phyloP scores from a whole-genome alignment of 2,113 vertebrate species.

The Aythya baeri region DNA sequence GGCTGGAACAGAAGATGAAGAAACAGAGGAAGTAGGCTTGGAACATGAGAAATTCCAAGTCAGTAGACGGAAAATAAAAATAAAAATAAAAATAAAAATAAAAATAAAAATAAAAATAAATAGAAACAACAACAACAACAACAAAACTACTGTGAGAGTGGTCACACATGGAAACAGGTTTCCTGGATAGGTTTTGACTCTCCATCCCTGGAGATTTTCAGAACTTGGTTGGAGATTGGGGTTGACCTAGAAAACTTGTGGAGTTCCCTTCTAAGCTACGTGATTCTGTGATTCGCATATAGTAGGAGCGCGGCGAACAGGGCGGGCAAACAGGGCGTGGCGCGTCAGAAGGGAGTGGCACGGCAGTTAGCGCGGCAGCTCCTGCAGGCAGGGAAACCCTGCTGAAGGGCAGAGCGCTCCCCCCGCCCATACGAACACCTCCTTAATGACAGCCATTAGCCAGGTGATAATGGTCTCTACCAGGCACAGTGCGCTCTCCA shows the following conservation, averaged over 20 bases:
- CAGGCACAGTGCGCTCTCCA: no score
- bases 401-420: no score
- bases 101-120: neutral
- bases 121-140: no score
- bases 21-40: neutral
- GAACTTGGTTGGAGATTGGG: rapidly evolving
- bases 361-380: no score
- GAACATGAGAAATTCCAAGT: neutral
- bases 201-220: neutral
- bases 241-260: neutral
- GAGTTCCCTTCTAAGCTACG: neutral
- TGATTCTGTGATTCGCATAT: neutral
- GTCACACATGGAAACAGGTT: neutral
- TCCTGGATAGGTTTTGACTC: neutral
- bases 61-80: rapidly evolving
- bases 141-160: neutral
- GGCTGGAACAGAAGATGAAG: neutral
- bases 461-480: no score
- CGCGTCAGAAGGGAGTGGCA: no score
- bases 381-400: no score
- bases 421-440: no score
- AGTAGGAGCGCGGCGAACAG: neutral
- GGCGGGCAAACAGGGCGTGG: no score
- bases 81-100: no score
- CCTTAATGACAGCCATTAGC: no score